phyloP scores from a whole-genome alignment of 2,797 vertebrate species.

The Sebastes iracundus region DNA sequence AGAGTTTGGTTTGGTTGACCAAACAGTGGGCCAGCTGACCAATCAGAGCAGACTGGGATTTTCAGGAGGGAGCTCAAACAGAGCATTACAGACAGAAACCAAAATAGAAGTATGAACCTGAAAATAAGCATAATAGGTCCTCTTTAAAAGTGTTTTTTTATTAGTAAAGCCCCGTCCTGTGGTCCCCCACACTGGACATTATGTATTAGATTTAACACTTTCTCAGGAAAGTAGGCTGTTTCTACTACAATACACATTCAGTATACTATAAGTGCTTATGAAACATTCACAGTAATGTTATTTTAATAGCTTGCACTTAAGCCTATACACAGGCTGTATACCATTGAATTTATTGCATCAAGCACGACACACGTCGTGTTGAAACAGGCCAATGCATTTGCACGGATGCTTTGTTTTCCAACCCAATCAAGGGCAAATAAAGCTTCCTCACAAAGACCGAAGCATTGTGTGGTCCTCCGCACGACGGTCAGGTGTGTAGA shows the following conservation, averaged over 20 bases:
- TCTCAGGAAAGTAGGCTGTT: not conserved
- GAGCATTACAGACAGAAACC: no score
- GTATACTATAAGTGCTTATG: not conserved
- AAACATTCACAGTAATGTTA: slow-evolving; percentile 1
- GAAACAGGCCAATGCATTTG: not conserved
- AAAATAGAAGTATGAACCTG: no score
- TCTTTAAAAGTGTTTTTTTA: not conserved
- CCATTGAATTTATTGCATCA: not conserved
- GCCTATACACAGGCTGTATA: not conserved
- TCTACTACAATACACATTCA: not conserved
- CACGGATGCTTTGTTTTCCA: not conserved
- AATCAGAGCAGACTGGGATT: no score
- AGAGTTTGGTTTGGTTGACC: no score
- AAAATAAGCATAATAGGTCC: no score
- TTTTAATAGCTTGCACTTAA: slow-evolving; percentile 6
- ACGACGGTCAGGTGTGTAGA: slow-evolving; percentile 3
- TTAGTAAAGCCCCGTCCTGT: not conserved
- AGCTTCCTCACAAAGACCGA: slow-evolving; percentile 7
- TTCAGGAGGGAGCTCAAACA: no score
- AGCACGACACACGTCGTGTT: not conserved
- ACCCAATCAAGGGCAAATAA: slow-evolving; percentile 7
- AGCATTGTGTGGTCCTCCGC: not conserved
- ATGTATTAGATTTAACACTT: not conserved
- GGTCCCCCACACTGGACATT: not conserved
- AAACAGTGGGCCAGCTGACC: no score